A percentile compares a stretch with the other conserved stretches of the same genome.
phyloP scores from a whole-genome alignment of 2,113 vertebrate species.

The Australoheros scitulus region DNA sequence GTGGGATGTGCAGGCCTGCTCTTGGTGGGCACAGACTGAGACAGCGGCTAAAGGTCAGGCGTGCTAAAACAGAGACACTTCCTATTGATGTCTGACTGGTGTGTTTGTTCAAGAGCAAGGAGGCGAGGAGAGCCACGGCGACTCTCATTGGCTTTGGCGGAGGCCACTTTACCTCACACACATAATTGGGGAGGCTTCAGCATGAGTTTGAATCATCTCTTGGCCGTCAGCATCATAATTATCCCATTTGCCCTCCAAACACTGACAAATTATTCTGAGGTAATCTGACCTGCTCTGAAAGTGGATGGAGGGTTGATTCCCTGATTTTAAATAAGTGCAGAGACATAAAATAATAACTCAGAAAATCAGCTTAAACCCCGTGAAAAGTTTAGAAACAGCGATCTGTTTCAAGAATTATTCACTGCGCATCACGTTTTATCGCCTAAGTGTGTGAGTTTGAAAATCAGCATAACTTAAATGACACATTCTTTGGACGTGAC shows the following conservation, averaged over 20 bases:
- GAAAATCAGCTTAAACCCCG: neutral
- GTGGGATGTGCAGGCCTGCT: constrained; percentile 44
- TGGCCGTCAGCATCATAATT: constrained; percentile 63
- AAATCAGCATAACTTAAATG: neutral
- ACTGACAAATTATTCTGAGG: constrained; percentile 60
- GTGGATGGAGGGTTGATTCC: constrained; percentile 23
- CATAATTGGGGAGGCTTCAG: constrained; percentile 66
- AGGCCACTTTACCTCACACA: constrained; percentile 67
- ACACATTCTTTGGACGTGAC: neutral
- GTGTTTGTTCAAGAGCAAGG: constrained; percentile 71
- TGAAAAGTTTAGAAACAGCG: neutral
- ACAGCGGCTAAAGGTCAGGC: constrained; percentile 69
- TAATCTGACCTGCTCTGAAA: constrained; percentile 47
- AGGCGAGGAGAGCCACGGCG: constrained; percentile 54
- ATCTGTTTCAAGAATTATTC: neutral
- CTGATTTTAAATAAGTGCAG: constrained; percentile 24
- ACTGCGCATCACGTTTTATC: neutral
- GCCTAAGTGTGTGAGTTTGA: neutral
- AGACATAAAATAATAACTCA: constrained; percentile 29
- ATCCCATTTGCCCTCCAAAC: constrained; percentile 61
- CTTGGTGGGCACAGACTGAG: constrained; percentile 50
- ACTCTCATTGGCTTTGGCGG: constrained; percentile 60
- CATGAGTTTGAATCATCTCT: constrained; percentile 63
- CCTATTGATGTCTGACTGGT: constrained; percentile 65
- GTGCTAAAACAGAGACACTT: constrained; percentile 64